These are phyloP conservation scores for Pteropus alecto DNA, from an alignment of 2,113 vertebrate genomes.

Conservation along the genomic window DNA sequence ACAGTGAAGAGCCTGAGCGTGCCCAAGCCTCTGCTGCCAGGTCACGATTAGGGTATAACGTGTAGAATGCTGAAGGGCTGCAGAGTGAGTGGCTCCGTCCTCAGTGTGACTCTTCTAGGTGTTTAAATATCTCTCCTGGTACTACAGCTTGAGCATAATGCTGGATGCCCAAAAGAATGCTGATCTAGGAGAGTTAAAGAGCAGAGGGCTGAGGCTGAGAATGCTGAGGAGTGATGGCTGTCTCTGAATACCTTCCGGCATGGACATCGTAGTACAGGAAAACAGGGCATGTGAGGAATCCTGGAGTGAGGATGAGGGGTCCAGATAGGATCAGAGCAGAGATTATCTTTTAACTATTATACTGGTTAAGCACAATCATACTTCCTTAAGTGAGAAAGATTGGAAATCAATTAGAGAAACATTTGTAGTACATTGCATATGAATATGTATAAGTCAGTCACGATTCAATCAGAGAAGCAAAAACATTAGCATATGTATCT, in stretches of 20 bases:
- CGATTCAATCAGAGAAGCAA: not conserved
- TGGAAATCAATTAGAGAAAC: not conserved
- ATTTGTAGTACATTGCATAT: not conserved
- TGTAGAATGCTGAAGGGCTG: not conserved
- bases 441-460: not conserved
- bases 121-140: not conserved
- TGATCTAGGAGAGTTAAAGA: not conserved
- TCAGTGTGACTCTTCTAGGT: not conserved
- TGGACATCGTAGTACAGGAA: not conserved
- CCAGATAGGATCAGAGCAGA: not conserved
- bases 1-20: not conserved
- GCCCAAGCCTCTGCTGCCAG: not conserved
- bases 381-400: not conserved
- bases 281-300: fast-evolving
- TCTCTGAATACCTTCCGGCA: not conserved
- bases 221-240: too few relatives aligned
- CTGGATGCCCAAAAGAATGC: not conserved
- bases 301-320: not conserved
- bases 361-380: not conserved
- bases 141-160: not conserved
- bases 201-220: not conserved
- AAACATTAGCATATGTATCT: not conserved
- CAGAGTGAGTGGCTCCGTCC: not conserved
- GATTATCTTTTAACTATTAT: not conserved
- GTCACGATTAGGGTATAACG: not conserved